These are phyloP conservation scores for Triplophysa siluroides DNA, from an alignment of 2,113 vertebrate species.

Conservation along the genomic window DNA sequence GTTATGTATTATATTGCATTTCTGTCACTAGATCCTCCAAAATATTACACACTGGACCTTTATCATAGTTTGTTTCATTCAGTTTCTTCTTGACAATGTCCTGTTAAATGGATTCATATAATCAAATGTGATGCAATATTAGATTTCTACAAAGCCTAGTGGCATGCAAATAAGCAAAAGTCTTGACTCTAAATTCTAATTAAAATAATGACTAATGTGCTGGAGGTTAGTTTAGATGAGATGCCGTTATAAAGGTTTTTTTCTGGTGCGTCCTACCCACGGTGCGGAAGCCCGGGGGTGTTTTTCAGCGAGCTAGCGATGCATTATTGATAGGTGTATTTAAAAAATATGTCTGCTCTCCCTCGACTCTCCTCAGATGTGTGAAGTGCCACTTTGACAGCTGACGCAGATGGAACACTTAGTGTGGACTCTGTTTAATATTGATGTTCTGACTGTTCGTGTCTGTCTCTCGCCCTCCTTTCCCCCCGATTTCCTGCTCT, in stretches of 20 bases:
- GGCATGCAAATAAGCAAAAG: background rate
- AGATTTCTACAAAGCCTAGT: background rate
- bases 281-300: background rate
- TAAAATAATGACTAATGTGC: background rate
- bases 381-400: slow-evolving; percentile 8
- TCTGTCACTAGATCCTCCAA: too few species aligned
- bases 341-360: background rate
- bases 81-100: too few species aligned
- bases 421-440: slow-evolving; percentile 30
- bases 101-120: too few species aligned
- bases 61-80: too few species aligned
- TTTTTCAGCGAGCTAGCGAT: background rate
- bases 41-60: too few species aligned
- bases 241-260: background rate
- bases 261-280: slow-evolving; percentile 6
- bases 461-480: slow-evolving; percentile 39
- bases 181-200: background rate
- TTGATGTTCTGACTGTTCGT: slow-evolving; percentile 20
- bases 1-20: too few species aligned
- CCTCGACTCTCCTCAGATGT: background rate
- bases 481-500: slow-evolving; percentile 14
- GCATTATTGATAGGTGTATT: slow-evolving; percentile 41
- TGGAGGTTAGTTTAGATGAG: slow-evolving; percentile 15
- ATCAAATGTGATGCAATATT: background rate
- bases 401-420: slow-evolving; percentile 11